These are phyloP conservation scores for Telmatherina bonti DNA, from an alignment of 2,797 vertebrate genomes.

Conservation along the genomic window DNA sequence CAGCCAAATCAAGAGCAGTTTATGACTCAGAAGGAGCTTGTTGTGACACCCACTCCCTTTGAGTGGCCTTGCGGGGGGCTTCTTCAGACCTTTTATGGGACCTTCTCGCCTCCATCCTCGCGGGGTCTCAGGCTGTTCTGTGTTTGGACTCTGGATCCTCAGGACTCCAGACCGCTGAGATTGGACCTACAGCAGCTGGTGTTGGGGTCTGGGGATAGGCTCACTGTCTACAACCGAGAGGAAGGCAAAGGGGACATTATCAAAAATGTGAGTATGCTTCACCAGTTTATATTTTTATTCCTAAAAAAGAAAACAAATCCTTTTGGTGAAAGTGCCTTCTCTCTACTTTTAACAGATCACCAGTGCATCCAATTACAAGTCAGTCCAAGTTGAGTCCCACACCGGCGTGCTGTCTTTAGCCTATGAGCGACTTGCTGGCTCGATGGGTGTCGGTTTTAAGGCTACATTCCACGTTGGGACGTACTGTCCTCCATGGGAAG, in stretches of 20 bases:
- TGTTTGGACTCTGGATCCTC: conserved; percentile 89
- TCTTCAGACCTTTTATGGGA: conserved; percentile 89
- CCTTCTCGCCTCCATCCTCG: conserved; percentile 85
- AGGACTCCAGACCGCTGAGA: conserved; percentile 87
- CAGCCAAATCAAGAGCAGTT: conserved; percentile 22
- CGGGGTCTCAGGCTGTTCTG: conserved; percentile 72
- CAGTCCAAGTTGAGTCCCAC: conserved; percentile 86
- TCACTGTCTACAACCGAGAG: conserved; percentile 83
- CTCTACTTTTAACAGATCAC: conserved; percentile 80
- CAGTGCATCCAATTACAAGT: conserved; percentile 84
- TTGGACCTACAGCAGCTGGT: conserved; percentile 86
- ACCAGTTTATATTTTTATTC: background rate
- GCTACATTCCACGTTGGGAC: conserved; percentile 90
- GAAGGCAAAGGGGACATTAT: conserved; percentile 76
- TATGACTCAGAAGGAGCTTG: conserved; percentile 1
- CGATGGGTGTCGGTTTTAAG: conserved; percentile 86
- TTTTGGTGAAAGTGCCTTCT: background rate
- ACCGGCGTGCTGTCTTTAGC: conserved; percentile 85
- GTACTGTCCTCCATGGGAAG: conserved; percentile 91
- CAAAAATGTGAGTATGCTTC: conserved; percentile 77
- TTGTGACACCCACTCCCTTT: conserved; percentile 68
- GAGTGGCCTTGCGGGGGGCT: conserved; percentile 85
- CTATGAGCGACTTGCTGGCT: conserved; percentile 76
- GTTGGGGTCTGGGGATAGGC: conserved; percentile 81
- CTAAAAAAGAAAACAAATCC: too few species aligned